These are phyloP conservation scores for Dicentrarchus labrax DNA, from an alignment of 2,113 vertebrate species.

Conservation along the genomic window DNA sequence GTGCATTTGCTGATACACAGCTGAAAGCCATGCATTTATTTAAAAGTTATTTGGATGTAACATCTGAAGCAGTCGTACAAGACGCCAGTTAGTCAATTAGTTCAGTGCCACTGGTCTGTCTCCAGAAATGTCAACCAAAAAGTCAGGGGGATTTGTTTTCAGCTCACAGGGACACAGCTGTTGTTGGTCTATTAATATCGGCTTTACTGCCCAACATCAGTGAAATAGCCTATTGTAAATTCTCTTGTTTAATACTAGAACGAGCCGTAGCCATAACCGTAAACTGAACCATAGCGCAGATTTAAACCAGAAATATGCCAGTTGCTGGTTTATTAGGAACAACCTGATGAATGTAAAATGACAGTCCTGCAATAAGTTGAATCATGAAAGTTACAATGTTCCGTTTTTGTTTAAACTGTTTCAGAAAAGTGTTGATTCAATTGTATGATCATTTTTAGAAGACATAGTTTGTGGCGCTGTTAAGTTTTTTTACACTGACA, in stretches of 20 bases:
- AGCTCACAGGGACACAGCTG: slow-evolving; percentile 11
- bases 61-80: background rate
- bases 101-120: background rate
- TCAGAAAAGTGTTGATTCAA: background rate
- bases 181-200: slow-evolving; percentile 28
- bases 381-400: background rate
- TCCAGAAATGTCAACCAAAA: slow-evolving; percentile 3
- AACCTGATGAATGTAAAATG: background rate
- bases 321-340: background rate
- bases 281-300: background rate
- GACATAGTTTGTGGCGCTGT: background rate
- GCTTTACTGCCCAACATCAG: slow-evolving; percentile 5
- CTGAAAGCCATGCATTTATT: background rate
- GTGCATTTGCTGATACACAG: slow-evolving; percentile 14
- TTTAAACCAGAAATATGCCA: background rate
- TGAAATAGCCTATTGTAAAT: slow-evolving; percentile 1
- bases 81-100: background rate
- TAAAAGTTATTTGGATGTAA: slow-evolving; percentile 7
- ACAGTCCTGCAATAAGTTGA: background rate
- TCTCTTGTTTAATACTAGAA: background rate
- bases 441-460: background rate
- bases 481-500: background rate
- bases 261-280: background rate
- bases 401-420: background rate
- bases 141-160: slow-evolving; percentile 15